Evolutionary conservation across 1,140 invertebrate species (phyloP).

Genomic region (Ladona fulva): DNA sequence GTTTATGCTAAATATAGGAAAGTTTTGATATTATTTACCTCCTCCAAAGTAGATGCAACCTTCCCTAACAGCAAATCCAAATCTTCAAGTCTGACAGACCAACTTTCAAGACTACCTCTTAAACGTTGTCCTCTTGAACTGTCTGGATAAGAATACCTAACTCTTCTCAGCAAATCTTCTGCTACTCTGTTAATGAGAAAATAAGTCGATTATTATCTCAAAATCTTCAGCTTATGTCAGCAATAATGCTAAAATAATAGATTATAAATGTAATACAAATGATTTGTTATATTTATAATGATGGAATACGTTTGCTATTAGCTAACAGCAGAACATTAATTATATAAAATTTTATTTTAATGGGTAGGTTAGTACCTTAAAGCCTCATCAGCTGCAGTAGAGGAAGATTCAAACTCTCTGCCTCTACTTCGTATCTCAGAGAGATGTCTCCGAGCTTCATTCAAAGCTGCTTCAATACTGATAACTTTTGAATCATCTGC

Average conservation of each 20-base stretch:
- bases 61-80: background rate
- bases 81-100: background rate
- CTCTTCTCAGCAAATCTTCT: background rate
- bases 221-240: background rate
- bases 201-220: background rate
- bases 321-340: too few relatives aligned
- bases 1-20: too few relatives aligned
- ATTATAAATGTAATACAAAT: too few relatives aligned
- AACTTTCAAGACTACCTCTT: background rate
- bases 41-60: background rate
- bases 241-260: too few relatives aligned
- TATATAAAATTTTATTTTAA: too few relatives aligned
- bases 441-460: conserved; percentile 22
- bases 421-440: conserved; percentile 12
- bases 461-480: conserved; percentile 20
- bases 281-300: too few relatives aligned
- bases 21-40: background rate
- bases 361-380: background rate
- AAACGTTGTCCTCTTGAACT: background rate
- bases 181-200: background rate
- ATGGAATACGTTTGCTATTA: too few relatives aligned
- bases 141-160: background rate
- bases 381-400: background rate
- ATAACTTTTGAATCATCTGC: conserved; percentile 17
- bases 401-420: background rate